Evolutionary conservation across 2,888 invertebrate species (phyloP).

Genomic region (Enoplolaimus lenunculus): DNA sequence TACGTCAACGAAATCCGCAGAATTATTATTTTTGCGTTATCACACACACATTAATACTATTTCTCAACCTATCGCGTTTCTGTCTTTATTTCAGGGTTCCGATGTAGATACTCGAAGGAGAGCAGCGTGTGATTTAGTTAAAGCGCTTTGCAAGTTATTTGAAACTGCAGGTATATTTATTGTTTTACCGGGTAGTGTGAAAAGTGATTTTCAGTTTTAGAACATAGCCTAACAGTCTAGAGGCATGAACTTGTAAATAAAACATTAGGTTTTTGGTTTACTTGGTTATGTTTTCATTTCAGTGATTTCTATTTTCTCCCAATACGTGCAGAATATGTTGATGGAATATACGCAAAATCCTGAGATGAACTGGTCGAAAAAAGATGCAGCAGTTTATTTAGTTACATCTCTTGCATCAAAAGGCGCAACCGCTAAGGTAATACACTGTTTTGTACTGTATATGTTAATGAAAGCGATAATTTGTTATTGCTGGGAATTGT

Average conservation of each 20-base stretch:
- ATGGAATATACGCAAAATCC: constrained; percentile 59
- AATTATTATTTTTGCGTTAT: too few species aligned
- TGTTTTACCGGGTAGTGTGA: too few species aligned
- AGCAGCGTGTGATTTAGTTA: constrained; percentile 90
- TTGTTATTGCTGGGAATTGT: constrained; percentile 5
- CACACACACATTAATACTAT: too few species aligned
- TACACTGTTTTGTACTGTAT: too few species aligned
- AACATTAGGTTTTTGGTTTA: too few species aligned
- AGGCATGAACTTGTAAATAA: too few species aligned
- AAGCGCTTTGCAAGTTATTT: constrained; percentile 70
- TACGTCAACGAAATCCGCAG: too few species aligned
- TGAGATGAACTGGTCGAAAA: constrained; percentile 68
- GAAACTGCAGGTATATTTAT: constrained; percentile 55
- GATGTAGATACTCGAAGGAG: constrained; percentile 89
- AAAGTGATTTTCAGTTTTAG: too few species aligned
- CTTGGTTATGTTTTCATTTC: too few species aligned
- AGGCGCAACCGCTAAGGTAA: constrained; percentile 61
- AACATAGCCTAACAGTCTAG: too few species aligned
- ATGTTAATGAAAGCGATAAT: too few species aligned
- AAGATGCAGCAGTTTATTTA: constrained; percentile 87
- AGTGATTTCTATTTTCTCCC: constrained; percentile 18
- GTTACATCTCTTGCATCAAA: constrained; percentile 84
- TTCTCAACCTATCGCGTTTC: too few species aligned
- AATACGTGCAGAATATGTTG: constrained; percentile 23
- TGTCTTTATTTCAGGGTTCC: constrained; percentile 26